Evolutionary conservation across 2,888 invertebrate genomes (phyloP), one percentile per base, ranked within the genome.

Genomic region (Lasius fuliginosus): DNA sequence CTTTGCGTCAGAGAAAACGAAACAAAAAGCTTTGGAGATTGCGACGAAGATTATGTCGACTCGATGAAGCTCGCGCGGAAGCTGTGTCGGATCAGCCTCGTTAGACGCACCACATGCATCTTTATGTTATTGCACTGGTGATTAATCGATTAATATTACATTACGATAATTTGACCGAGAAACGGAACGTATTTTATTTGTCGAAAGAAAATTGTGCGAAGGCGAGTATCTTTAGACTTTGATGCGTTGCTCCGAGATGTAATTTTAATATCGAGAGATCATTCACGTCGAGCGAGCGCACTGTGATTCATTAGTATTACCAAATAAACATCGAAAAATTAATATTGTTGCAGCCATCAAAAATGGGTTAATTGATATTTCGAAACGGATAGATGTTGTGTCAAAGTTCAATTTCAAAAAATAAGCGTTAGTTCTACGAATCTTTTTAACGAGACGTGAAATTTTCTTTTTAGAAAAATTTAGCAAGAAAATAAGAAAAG

Each of bases 21-120:
- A 90, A 91, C 85, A 88, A 90, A 91, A 89, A 88, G 85, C 68
- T 68, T 23, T 71, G 65, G 68, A 92, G 92, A 93, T 93, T 89
- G 90, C 90, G 89, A 89, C 89, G 85, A 83, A 91, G 93, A 93
- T 93, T 92, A 89, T 87, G 90, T 91, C 91, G 90, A 90, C 90
- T 82, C 83, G 46, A 88, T 23, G 23, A 23, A 23, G 23, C 23
- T 89, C 89, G 88, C 91, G 88, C 91, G 93, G 91, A 92, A 93
- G 91, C 92, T 89, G 84, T 90, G 90, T 92, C 89, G 88, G 81
- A 84, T 18, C 69, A 27, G 56, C 9, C 30, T 42, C n/a, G 3
- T 68, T 53, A 40, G 11, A 69, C 11, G 40, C 53, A n/a, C 12
- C 23, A 3, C 30, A n/a, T n/a, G 15, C 68, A 23, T 33, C 33